phyloP scores from a whole-genome alignment of 1,140 invertebrate species.

The Lutraria rhynchaena region DNA sequence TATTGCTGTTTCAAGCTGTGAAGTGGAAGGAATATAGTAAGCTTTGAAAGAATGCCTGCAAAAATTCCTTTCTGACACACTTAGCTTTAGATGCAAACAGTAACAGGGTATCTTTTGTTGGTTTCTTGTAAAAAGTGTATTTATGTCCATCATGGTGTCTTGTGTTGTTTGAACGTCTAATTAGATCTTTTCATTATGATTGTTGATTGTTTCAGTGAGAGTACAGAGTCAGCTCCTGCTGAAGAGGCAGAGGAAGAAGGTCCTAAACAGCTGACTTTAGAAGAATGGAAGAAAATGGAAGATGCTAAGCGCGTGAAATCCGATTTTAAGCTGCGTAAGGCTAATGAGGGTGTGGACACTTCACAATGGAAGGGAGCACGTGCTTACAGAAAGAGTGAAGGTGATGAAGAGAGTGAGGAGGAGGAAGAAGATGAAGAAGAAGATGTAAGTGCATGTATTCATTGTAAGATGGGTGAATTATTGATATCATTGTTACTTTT shows the following conservation, averaged over 20 bases:
- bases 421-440: slow-evolving; percentile 61
- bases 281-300: slow-evolving; percentile 76
- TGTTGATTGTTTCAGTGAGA: slow-evolving; percentile 63
- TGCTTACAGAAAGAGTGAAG: slow-evolving; percentile 72
- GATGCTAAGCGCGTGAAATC: slow-evolving; percentile 68
- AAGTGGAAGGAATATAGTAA: no score
- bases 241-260: slow-evolving; percentile 64
- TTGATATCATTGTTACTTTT: no score
- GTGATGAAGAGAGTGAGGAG: slow-evolving; percentile 62
- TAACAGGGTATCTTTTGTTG: no score
- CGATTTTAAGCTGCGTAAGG: slow-evolving; percentile 75
- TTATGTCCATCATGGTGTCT: no score
- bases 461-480: no score
- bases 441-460: slow-evolving; percentile 47
- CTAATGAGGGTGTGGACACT: slow-evolving; percentile 73
- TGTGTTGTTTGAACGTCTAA: no score
- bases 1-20: no score
- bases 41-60: no score
- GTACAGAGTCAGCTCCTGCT: slow-evolving; percentile 62
- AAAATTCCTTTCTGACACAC: no score
- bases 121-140: no score
- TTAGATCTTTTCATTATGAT: no score
- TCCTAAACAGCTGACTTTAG: slow-evolving; percentile 76
- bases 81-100: no score
- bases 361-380: slow-evolving; percentile 73